These are phyloP conservation scores for Apolygus lucorum DNA, from an alignment of 1,140 invertebrate species.

Conservation along the genomic window DNA sequence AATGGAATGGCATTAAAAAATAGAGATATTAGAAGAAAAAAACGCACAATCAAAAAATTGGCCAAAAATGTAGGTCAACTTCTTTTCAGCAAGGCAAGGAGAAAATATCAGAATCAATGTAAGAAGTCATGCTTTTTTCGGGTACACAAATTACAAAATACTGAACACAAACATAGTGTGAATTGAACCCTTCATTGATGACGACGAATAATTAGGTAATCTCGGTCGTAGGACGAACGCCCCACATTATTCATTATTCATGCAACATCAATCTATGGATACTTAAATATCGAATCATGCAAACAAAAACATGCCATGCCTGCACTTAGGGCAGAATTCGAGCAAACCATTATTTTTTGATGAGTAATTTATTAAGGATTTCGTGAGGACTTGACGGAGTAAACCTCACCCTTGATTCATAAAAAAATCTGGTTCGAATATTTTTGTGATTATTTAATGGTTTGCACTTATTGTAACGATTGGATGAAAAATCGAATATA, in stretches of 20 bases:
- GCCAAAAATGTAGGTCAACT: conserved; percentile 86
- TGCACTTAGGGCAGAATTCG: background rate
- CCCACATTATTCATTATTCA: conserved; percentile 15
- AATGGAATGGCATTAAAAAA: conserved; percentile 31
- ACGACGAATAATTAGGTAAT: too few species aligned
- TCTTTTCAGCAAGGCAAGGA: conserved; percentile 61
- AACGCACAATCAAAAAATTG: conserved; percentile 55
- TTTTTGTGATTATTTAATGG: conserved; percentile 5
- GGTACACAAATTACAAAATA: background rate
- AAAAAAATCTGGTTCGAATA: too few species aligned
- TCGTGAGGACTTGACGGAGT: too few species aligned
- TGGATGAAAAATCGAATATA: too few species aligned
- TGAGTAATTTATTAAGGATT: too few species aligned
- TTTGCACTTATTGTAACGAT: background rate
- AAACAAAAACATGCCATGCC: conserved; percentile 9
- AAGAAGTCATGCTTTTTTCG: conserved; percentile 23
- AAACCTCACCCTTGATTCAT: too few species aligned
- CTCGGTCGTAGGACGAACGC: too few species aligned
- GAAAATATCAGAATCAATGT: conserved; percentile 30
- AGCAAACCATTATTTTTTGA: too few species aligned
- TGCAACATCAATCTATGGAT: conserved; percentile 26
- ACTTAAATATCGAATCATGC: conserved; percentile 36
- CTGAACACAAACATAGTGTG: too few species aligned
- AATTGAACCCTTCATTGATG: too few species aligned
- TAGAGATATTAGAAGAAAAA: conserved; percentile 40